phyloP scores from a whole-genome alignment of 2,113 vertebrate species.

The Cynopterus brachyotis region DNA sequence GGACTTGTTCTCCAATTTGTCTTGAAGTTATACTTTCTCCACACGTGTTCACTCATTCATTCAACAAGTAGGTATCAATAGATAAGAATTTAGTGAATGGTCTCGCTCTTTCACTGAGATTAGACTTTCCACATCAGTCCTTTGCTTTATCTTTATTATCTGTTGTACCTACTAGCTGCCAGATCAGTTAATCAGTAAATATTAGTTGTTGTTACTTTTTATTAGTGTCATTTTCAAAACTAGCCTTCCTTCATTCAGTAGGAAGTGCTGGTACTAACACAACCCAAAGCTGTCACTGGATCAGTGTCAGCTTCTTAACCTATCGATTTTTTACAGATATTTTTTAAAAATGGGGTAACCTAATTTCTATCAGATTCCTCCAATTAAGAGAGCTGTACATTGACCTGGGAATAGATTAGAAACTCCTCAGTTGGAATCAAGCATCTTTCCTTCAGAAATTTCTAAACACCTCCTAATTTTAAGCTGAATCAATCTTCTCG shows the following conservation, averaged over 20 bases:
- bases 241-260: neutral
- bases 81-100: neutral
- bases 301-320: neutral
- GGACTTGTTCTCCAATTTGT: neutral
- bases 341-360: neutral
- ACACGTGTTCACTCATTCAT: neutral
- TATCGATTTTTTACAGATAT: neutral
- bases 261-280: neutral
- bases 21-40: neutral
- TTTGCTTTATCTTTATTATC: neutral
- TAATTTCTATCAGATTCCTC: neutral
- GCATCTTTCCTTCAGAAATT: neutral
- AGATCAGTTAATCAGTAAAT: neutral
- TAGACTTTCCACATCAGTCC: neutral
- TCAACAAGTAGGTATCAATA: neutral
- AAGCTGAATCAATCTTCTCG: neutral
- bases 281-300: neutral
- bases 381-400: neutral
- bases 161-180: neutral
- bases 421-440: neutral
- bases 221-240: neutral
- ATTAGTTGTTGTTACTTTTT: neutral
- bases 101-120: neutral
- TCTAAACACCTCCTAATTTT: neutral
- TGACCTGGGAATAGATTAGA: constrained; percentile 15